phyloP scores from a whole-genome alignment of 2,113 vertebrate species.

The Stegastes partitus region DNA sequence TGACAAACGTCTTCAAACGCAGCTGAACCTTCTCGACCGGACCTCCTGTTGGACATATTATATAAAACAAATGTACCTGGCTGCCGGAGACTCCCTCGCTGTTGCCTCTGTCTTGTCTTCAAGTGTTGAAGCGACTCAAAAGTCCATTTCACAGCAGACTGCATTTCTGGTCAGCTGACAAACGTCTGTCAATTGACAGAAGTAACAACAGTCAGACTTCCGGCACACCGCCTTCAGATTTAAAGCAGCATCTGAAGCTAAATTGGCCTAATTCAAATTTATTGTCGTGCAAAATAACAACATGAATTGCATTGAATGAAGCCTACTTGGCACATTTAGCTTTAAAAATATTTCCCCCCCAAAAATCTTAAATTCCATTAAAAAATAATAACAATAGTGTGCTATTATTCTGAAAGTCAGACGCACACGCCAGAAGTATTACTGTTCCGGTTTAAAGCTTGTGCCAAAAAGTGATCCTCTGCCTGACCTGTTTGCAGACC shows the following conservation, averaged over 20 bases:
- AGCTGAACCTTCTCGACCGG: neutral
- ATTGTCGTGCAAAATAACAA: neutral
- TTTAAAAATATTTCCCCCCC: too few species aligned
- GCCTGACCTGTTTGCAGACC: too few species aligned
- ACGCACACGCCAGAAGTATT: neutral
- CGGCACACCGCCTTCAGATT: neutral
- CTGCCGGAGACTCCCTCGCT: neutral
- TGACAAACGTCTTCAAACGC: rapidly evolving
- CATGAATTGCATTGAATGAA: neutral
- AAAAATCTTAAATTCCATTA: too few species aligned
- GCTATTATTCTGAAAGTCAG: neutral
- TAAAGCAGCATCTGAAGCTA: neutral
- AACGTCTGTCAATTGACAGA: neutral
- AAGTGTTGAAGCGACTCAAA: neutral
- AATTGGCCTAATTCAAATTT: too few species aligned
- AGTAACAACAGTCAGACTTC: neutral
- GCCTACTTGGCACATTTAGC: too few species aligned
- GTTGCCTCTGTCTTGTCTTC: neutral
- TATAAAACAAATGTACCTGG: constrained; percentile 34
- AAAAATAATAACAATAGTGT: too few species aligned
- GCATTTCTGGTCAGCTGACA: constrained; percentile 49
- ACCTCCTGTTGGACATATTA: neutral
- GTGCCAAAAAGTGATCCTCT: too few species aligned
- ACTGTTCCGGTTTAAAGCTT: too few species aligned
- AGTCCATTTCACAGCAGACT: constrained; percentile 20